Evolutionary conservation across 2,797 vertebrate genomes (phyloP).

Genomic region (Hydrophis major): DNA sequence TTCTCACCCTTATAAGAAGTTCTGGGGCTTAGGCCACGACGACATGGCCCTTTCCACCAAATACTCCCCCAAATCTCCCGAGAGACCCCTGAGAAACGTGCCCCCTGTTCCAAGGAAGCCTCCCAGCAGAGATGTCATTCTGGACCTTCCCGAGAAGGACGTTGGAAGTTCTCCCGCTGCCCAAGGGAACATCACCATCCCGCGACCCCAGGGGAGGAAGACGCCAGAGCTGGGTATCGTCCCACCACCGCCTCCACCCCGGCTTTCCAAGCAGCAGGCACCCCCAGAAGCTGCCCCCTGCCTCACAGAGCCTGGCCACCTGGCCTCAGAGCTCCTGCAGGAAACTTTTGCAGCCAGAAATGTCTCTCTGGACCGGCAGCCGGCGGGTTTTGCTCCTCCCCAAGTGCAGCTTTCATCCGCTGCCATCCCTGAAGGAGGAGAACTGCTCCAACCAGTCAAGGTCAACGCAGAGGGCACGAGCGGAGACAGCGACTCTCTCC

Average conservation of each 20-base stretch:
- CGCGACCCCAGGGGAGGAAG: slow-evolving; percentile 90
- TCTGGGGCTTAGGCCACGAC: slow-evolving; percentile 81
- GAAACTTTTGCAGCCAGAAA: slow-evolving; percentile 63
- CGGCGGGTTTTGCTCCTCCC: slow-evolving; percentile 60
- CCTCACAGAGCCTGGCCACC: slow-evolving; percentile 12
- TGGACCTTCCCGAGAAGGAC: slow-evolving; percentile 63
- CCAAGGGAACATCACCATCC: slow-evolving; percentile 86
- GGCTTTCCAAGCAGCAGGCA: slow-evolving; percentile 68
- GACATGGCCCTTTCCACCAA: slow-evolving; percentile 73
- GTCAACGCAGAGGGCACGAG: slow-evolving; percentile 52
- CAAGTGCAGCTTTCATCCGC: slow-evolving; percentile 36
- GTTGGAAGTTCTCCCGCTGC: slow-evolving; percentile 27
- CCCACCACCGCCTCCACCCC: slow-evolving; percentile 78
- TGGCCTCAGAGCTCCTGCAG: slow-evolving; percentile 53
- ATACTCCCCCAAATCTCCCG: slow-evolving; percentile 66
- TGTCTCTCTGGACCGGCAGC: slow-evolving; percentile 65
- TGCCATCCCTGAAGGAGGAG: slow-evolving; percentile 56
- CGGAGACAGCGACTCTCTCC: slow-evolving; percentile 71
- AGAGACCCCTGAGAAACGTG: slow-evolving; percentile 68
- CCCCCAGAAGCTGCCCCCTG: slow-evolving; percentile 34
- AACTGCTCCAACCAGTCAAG: slow-evolving; percentile 76
- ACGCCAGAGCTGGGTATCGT: slow-evolving; percentile 86
- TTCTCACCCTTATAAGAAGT: slow-evolving; percentile 83
- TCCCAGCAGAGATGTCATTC: slow-evolving; percentile 60
- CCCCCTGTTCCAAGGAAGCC: slow-evolving; percentile 59